Base-by-base conservation (phyloP, 2,888 invertebrate species). In the Gasteruption jaculator region DNA sequence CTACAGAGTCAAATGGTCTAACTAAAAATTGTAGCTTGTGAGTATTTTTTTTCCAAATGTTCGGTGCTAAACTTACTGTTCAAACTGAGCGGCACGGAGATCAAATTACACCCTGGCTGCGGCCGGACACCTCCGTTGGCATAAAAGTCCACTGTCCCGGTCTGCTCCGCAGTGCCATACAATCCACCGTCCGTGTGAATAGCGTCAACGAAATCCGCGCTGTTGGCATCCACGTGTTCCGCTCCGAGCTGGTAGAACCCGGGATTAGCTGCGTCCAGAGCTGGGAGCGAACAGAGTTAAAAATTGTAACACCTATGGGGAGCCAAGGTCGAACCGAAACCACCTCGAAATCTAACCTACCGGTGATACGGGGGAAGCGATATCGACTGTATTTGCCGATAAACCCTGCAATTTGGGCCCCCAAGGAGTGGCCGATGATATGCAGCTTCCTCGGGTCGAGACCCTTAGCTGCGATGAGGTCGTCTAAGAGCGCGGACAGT, bases 141-240 rank as follows among this genome's bases (percentile, higher is more conserved):
- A 30, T 49, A 62, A 41, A 63, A 63, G 30, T 65, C 63, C 3
- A 53, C 49, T 7, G 51, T 57, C 3, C 65, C 65, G 5, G 58
- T 60, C 5, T 15, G 5, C 4, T 5, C 1, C 5, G 30, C 38
- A 0, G 54, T 53, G 1, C 65, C 65, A 26, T 54, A 62, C 16
- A 48, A 1, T 4, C 61, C 63, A 2, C 48, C 55, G 19, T 65
- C 61, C 3, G 64, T 65, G 30, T 65, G 65, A 15, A 65, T 46
- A 3, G 60, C 43, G 30, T 60, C 63, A 4, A 65, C 56, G 19
- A 47, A 43, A 20, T 29, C 34, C 0, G 58, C 65, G 21, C 60
- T 58, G 1, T 5, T 30, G 3, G 38, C 22, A 8, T 43, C 44
- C 6, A 65, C 39, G 35, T 63, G 63, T 12, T 59, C 54, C 3